Evolutionary conservation across 2,888 invertebrate species (phyloP).

Genomic region (Nebria salina): DNA sequence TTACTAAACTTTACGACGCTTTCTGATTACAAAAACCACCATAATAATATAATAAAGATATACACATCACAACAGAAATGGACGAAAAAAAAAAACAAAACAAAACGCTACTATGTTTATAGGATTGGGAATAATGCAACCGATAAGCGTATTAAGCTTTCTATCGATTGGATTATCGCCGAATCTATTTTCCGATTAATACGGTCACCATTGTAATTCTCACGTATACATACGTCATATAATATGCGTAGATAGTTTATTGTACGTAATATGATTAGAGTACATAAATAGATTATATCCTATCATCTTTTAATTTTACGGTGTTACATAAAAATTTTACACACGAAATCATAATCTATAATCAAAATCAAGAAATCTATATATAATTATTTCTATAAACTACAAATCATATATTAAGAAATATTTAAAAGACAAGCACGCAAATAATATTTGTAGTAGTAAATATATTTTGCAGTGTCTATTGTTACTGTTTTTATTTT

Average conservation of each 20-base stretch:
- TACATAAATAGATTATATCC: no score
- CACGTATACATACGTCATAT: background rate
- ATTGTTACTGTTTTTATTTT: no score
- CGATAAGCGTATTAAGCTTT: background rate
- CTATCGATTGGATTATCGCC: background rate
- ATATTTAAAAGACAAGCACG: no score
- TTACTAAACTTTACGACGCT: background rate
- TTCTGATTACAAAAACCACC: background rate
- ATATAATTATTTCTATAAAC: no score
- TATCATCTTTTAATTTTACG: no score
- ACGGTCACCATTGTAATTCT: background rate
- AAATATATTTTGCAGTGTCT: no score
- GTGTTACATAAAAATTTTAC: no score
- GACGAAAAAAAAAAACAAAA: background rate
- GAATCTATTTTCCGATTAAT: background rate
- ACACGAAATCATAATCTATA: no score
- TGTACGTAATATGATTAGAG: no score
- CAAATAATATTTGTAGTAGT: no score
- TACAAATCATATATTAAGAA: no score
- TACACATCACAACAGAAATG: background rate
- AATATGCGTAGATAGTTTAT: background rate
- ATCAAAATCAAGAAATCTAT: no score
- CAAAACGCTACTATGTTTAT: background rate
- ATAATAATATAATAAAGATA: background rate
- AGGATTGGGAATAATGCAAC: background rate